Evolutionary conservation across 2,888 invertebrate genomes (phyloP), one percentile per base, ranked within the genome.

Genomic region (Drosophila subsilvestris): DNA sequence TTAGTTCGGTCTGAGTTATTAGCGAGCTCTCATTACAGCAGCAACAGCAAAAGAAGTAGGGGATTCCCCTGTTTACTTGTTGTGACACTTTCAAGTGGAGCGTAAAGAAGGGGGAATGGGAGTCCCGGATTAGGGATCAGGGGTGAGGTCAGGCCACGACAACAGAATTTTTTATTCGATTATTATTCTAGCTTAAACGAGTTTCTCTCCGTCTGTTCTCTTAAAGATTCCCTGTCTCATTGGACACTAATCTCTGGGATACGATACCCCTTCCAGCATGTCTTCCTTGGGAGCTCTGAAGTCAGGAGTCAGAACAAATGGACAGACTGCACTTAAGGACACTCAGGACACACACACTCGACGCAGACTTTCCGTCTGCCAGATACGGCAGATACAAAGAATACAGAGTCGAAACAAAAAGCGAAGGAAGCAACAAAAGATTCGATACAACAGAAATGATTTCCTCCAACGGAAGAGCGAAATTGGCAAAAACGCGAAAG

Each of bases 381-480:
- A 61, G 66, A 73, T 63, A 71, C 77, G 75, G 37, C 14, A 37
- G n/a, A 37, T 37, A 37, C 37, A 37, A 37, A 37, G 37, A 37
- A 37, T 37, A 14, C 37, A 7, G 37, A 37, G 37, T 14, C 37
- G 58, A 53, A 54, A 65, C 59, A 59, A 61, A 78, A 76, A 79
- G 77, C 69, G 51, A 75, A 76, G 86, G 82, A 85, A 88, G 78
- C 82, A 77, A 78, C 86, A 83, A 85, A 81, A 81, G 78, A 79
- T 66, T 78, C 84, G 79, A 81, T 85, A 85, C 80, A 88, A 88
- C 86, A 85, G 88, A 88, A 88, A 89, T 85, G 78, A 89, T 80
- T 89, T 80, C 82, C 86, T 75, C 50, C 63, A 63, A 73, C 76
- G 83, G 79, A 80, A 86, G 74, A 76, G 70, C 75, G 73, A 83